These are phyloP conservation scores for Alectoris magna DNA, from an alignment of 2,797 vertebrate genomes.

Conservation along the genomic window DNA sequence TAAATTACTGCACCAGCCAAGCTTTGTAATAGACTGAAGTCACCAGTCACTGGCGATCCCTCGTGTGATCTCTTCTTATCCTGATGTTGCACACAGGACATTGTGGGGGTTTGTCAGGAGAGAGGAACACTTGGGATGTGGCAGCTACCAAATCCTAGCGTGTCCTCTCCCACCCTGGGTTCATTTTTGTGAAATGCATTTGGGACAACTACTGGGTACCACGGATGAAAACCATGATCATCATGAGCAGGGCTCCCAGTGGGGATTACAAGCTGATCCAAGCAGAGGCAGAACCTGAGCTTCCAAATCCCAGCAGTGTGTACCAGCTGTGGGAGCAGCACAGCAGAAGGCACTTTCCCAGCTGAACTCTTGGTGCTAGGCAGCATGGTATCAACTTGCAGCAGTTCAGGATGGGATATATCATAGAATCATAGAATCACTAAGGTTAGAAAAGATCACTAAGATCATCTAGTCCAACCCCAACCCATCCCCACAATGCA, in stretches of 20 bases:
- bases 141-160: neutral
- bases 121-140: neutral
- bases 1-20: neutral
- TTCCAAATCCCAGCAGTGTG: neutral
- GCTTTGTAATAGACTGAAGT: neutral
- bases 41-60: neutral
- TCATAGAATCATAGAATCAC: too few species aligned
- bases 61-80: neutral
- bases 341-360: neutral
- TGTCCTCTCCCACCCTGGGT: neutral
- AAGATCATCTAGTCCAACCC: too few species aligned
- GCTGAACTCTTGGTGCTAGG: neutral
- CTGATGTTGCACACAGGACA: neutral
- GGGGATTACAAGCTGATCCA: neutral
- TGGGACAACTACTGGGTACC: neutral
- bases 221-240: neutral
- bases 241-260: fast-evolving
- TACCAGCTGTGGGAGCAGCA: neutral
- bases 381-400: neutral
- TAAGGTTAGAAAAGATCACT: too few species aligned
- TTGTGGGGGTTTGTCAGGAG: neutral
- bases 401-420: neutral
- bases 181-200: neutral
- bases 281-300: neutral
- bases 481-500: too few species aligned